A percentile compares a stretch with the other conserved stretches of the same genome.
phyloP scores from a whole-genome alignment of 2,113 vertebrate species.

The Hydrolagus affinis region DNA sequence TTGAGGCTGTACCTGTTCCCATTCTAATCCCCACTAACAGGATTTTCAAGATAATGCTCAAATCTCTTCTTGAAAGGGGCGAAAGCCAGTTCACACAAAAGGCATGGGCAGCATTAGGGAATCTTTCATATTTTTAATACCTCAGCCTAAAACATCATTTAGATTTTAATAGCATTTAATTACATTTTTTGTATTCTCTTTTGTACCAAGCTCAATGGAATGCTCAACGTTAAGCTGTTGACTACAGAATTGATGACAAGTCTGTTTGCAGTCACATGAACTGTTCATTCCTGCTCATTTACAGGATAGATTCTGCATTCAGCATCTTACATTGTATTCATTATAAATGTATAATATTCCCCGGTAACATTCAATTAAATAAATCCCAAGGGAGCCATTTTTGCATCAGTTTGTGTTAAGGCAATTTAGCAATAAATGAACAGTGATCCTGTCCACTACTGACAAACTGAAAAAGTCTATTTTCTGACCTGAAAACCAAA shows the following conservation, averaged over 20 bases:
- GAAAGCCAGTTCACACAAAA: background rate
- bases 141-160: background rate
- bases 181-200: background rate
- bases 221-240: background rate
- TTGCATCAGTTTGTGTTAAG: too few relatives aligned
- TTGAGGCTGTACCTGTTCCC: background rate
- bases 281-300: background rate
- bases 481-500: background rate
- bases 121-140: background rate
- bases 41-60: background rate
- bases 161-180: constrained; percentile 7
- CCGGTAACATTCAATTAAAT: too few relatives aligned
- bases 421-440: background rate
- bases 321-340: background rate
- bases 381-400: too few relatives aligned
- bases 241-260: background rate
- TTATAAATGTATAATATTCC: too few relatives aligned
- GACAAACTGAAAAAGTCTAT: background rate
- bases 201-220: constrained; percentile 1
- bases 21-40: background rate
- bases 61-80: background rate
- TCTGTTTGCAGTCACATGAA: background rate
- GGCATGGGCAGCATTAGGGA: background rate
- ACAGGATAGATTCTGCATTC: background rate
- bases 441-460: background rate